Conservation (phyloP, 2,113 vertebrate species). For the Seriola rivoliana region DNA sequence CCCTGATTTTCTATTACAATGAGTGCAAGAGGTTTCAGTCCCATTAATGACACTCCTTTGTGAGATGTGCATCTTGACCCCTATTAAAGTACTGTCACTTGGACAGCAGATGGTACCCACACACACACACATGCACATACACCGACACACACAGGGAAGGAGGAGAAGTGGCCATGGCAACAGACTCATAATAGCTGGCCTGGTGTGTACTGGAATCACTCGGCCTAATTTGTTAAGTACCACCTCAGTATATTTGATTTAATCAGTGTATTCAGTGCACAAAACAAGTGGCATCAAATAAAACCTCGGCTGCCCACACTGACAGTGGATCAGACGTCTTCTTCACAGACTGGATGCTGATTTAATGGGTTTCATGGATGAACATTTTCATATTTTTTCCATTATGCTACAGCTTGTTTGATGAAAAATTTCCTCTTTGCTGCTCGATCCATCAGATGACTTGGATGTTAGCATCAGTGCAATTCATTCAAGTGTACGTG, state of each 20-base stretch:
- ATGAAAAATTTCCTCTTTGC: neutral
- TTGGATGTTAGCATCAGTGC: neutral
- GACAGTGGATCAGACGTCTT: slow-evolving; percentile 66
- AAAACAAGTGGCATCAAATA: slow-evolving; percentile 81
- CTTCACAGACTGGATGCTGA: slow-evolving; percentile 50
- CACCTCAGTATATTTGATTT: slow-evolving; percentile 82
- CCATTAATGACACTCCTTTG: slow-evolving; percentile 79
- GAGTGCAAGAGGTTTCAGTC: slow-evolving; percentile 71
- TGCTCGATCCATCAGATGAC: slow-evolving; percentile 1
- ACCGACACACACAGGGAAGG: slow-evolving; percentile 13
- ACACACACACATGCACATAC: neutral
- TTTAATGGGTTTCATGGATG: slow-evolving; percentile 29
- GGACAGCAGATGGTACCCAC: slow-evolving; percentile 82
- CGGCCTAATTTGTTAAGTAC: slow-evolving; percentile 87
- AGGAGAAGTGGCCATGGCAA: slow-evolving; percentile 82
- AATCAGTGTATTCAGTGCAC: slow-evolving; percentile 80
- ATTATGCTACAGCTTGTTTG: slow-evolving; percentile 2
- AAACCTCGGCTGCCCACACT: slow-evolving; percentile 65
- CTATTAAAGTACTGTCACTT: slow-evolving; percentile 82
- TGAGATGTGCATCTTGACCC: slow-evolving; percentile 83
- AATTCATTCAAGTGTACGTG: neutral
- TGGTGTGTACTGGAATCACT: slow-evolving; percentile 83
- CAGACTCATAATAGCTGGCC: slow-evolving; percentile 79
- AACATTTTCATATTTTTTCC: neutral
- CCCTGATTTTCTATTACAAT: slow-evolving; percentile 76